Base-by-base conservation (phyloP, 2,113 vertebrate genomes). In the Pitta sordida region DNA sequence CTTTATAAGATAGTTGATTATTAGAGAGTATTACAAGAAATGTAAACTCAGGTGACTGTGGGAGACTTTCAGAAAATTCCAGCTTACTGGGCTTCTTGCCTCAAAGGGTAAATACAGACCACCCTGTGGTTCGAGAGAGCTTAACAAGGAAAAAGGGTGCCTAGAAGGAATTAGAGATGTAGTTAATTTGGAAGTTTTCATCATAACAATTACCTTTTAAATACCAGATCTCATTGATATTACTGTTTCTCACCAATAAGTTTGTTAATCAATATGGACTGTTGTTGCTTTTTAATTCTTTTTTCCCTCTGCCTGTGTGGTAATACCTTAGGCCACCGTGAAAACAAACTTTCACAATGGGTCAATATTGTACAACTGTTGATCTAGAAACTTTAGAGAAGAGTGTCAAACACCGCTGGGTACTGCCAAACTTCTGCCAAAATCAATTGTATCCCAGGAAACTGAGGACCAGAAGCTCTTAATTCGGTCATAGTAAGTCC, bases 121-220 rank as follows among this genome's bases (percentile, higher is more conserved):
- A 5, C 17, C 13, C 12, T 0, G 0, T 39, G 10, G 7, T 7
- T 74, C 41, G 52, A 56, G 30, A 69, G 5, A 30, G 5, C 9
- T 69, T 78, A 46, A 81, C 22, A 71, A 70, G 21, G 8, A 24
- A 60, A 55, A 86, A 68, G 0, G 29, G 3, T 43, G 11, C 6
- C 22, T 41, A 41, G 15, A 78, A 34, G 7, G 60, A 55, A 29
- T 44, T 11, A 58, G 32, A 74, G 27, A 36, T 36, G 13, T 7
- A 51, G 18, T 37, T 49, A 5, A 30, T 82, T 81, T 74, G 21
- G 53, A 86, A 70, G 7, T 4, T 62, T 78, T 74, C 58, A 6
- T 49, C 14, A 53, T 30, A 19, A 78, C 70, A 30, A 49, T 48
- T 78, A 3, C 56, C 12, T 52, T 7, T 52, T 70, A 30, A 27